Evolutionary conservation across 2,797 vertebrate genomes (phyloP), one percentile per base, ranked within the genome.

Genomic region (Semotilus atromaculatus): DNA sequence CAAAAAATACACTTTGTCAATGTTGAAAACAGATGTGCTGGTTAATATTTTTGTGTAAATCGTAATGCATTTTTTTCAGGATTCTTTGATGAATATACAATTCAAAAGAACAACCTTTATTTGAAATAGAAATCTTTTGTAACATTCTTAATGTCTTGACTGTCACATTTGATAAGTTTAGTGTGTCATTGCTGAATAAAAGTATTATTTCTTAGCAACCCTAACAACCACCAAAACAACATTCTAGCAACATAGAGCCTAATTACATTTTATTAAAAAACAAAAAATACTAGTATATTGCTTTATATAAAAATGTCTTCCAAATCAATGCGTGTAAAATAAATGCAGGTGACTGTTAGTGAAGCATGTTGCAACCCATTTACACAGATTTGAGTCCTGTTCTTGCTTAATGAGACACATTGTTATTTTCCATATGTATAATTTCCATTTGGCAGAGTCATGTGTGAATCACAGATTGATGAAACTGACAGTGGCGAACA

Each of bases 391-490:
- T 45, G 29, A 79, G 7, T 14, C 3, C 29, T 80, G 77, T 53
- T 67, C 45, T 38, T 10, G 55, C 60, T 48, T 45, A 23, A 48
- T 9, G 7, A 77, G 14, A 66, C n/a, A 43, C 16, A 40, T 78
- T 64, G 55, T 77, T 43, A n/a, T 78, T n/a, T 64, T n/a, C 9
- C 26, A 16, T n/a, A 18, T 14, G 67, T 2, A 62, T 38, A 4
- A 74, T 51, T 48, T 67, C 29, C 40, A 82, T 36, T 5, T 58
- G 70, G 68, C 70, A 45, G 80, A 38, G 51, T 48, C 38, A 36
- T 48, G 55, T 64, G 14, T 81, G 53, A 78, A 78, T 78, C 67
- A 31, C 66, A 78, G 40, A 7, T 5, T 78, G 53, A 70, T 78
- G 40, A 78, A 62, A 13, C 62, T 18, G 38, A 45, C 10, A 68